Conservation (phyloP, 35 echinoderm and acorn worm genomes). For the Diadema setosum region DNA sequence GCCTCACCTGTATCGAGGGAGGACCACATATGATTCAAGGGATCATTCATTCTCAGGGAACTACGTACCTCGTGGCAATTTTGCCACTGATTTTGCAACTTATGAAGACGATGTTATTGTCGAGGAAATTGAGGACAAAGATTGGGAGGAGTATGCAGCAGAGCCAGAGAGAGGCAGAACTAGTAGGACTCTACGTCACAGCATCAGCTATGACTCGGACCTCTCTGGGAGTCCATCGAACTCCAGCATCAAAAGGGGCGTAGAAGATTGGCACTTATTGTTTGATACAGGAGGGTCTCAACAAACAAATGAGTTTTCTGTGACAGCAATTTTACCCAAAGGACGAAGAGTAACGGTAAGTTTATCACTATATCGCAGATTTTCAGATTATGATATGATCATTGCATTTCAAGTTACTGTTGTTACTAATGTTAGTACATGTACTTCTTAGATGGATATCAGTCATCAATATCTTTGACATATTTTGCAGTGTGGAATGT, state of each 20-base stretch:
- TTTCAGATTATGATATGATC: background rate
- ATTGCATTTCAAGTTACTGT: too few species aligned
- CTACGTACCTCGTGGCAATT: background rate
- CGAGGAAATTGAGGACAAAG: background rate
- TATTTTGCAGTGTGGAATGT: too few species aligned
- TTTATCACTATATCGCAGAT: background rate
- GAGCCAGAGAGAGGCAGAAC: too few species aligned
- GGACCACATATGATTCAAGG: background rate
- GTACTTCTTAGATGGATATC: too few species aligned
- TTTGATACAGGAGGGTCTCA: background rate
- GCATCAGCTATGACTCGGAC: background rate
- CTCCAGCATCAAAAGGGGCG: background rate
- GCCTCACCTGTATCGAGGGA: background rate
- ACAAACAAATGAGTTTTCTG: background rate
- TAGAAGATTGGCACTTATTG: constrained; percentile 2
- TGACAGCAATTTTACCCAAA: background rate
- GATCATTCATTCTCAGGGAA: background rate
- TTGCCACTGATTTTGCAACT: constrained; percentile 19
- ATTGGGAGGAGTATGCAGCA: background rate
- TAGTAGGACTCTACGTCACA: background rate
- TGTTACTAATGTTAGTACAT: too few species aligned
- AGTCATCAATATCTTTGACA: too few species aligned
- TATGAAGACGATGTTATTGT: constrained; percentile 15
- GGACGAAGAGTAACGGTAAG: background rate
- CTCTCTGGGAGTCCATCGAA: background rate